Conservation (phyloP, 2,888 invertebrate genomes). For the Melanostoma scalare region DNA sequence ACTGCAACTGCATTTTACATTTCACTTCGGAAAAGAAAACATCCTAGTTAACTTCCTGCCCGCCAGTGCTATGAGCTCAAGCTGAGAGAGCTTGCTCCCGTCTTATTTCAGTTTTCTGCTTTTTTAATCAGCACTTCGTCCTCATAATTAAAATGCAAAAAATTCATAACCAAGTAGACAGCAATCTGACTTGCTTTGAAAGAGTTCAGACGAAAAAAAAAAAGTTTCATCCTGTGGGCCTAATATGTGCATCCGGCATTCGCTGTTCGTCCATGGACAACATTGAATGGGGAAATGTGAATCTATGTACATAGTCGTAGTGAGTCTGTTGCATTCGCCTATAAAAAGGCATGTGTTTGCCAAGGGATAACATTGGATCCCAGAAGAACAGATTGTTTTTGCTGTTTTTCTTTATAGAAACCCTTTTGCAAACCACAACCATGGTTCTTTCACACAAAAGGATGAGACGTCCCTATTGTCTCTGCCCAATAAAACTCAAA, state of each 20-base stretch:
- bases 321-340: slow-evolving; percentile 53
- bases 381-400: slow-evolving; percentile 29
- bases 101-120: slow-evolving; percentile 31
- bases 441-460: slow-evolving; percentile 6
- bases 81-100: slow-evolving; percentile 34
- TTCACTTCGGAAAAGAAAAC: slow-evolving; percentile 2
- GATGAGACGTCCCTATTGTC: slow-evolving; percentile 31
- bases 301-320: neutral
- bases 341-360: slow-evolving; percentile 41
- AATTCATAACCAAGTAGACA: slow-evolving; percentile 54
- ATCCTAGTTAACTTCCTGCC: slow-evolving; percentile 30
- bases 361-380: slow-evolving; percentile 42
- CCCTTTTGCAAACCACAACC: slow-evolving; percentile 42
- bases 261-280: too few relatives aligned
- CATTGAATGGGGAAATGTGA: neutral
- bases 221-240: slow-evolving; percentile 24
- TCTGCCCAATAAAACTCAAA: slow-evolving; percentile 39
- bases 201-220: neutral
- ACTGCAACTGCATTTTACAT: slow-evolving; percentile 21
- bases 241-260: slow-evolving; percentile 33
- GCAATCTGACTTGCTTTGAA: neutral
- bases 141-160: slow-evolving; percentile 68
- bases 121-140: slow-evolving; percentile 31
- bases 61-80: slow-evolving; percentile 29
- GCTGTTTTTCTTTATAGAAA: slow-evolving; percentile 1